Percentiles rank a stretch among this genome's conserved stretches.
These are phyloP conservation scores for Philonicus albiceps DNA, from an alignment of 2,888 invertebrate genomes.

Conservation along the genomic window DNA sequence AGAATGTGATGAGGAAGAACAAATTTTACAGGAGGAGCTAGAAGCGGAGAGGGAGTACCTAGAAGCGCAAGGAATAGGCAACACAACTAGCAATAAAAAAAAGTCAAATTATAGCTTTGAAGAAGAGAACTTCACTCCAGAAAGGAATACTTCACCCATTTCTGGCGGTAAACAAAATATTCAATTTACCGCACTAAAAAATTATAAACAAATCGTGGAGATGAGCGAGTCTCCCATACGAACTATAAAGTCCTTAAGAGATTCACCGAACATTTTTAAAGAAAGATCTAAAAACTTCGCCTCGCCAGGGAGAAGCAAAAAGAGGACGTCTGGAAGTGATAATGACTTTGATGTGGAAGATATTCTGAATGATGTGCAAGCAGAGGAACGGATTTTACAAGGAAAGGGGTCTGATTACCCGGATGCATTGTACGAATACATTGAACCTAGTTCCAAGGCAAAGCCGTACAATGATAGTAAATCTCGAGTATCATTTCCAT, in stretches of 20 bases:
- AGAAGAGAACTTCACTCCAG: not conserved
- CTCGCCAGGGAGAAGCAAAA: not conserved
- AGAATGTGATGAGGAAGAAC: conserved; percentile 54
- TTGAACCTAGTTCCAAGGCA: conserved; percentile 47
- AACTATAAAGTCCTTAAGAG: not conserved
- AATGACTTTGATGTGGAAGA: conserved; percentile 52
- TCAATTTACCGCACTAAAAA: not conserved
- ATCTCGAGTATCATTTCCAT: conserved; percentile 5
- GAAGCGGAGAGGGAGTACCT: not conserved
- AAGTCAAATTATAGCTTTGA: not conserved
- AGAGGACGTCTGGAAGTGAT: not conserved
- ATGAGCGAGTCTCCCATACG: not conserved
- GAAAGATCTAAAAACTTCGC: not conserved
- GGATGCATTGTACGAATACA: conserved; percentile 47
- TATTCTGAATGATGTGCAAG: conserved; percentile 57
- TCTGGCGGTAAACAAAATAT: not conserved
- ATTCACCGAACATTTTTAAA: not conserved
- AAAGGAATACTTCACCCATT: not conserved
- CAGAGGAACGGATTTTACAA: conserved; percentile 55
- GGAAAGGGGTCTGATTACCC: conserved; percentile 57
- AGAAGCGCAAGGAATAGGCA: not conserved
- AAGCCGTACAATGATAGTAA: conserved; percentile 23
- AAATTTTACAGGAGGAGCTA: conserved; percentile 51
- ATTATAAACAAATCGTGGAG: not conserved
- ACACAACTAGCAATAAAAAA: not conserved